Percentiles rank a stretch among this genome's conserved stretches.
These are phyloP conservation scores for Cheilosia urbana DNA, from an alignment of 2,888 invertebrate genomes.

Conservation along the genomic window DNA sequence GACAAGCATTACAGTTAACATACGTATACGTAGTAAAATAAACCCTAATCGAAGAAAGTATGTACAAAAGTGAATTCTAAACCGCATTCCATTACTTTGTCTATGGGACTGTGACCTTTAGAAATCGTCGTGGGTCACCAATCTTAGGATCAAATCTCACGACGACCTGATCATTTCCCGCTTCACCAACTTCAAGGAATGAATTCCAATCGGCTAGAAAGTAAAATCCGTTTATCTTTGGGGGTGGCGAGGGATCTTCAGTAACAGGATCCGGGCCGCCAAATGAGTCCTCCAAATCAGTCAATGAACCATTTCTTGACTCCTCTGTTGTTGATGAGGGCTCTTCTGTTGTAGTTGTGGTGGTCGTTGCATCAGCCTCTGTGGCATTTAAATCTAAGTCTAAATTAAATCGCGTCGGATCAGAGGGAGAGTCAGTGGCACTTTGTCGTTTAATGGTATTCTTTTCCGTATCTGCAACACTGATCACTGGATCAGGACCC, in stretches of 20 bases:
- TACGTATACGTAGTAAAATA: neutral
- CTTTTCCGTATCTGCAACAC: conserved; percentile 81
- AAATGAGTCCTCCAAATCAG: conserved; percentile 91
- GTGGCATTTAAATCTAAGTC: conserved; percentile 76
- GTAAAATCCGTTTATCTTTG: conserved; percentile 91
- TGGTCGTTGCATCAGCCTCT: conserved; percentile 66
- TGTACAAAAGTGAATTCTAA: conserved; percentile 49
- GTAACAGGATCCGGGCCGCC: conserved; percentile 86
- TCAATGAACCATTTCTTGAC: conserved; percentile 80
- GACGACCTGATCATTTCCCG: conserved; percentile 89
- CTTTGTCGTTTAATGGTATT: conserved; percentile 85
- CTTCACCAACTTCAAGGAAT: conserved; percentile 91
- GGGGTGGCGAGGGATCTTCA: conserved; percentile 87
- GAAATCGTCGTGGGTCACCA: conserved; percentile 91
- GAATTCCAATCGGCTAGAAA: conserved; percentile 94
- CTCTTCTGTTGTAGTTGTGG: conserved; percentile 67
- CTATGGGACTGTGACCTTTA: conserved; percentile 90
- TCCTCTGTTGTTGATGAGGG: conserved; percentile 80
- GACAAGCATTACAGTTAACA: conserved; percentile 39
- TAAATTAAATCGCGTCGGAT: conserved; percentile 79
- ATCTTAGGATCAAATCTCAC: conserved; percentile 92
- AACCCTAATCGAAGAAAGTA: conserved; percentile 31
- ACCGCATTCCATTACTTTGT: neutral
- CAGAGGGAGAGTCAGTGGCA: conserved; percentile 75
- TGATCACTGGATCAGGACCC: conserved; percentile 83